These are phyloP conservation scores for Pelusios castaneus DNA, from an alignment of 2,113 vertebrate species.

Conservation along the genomic window DNA sequence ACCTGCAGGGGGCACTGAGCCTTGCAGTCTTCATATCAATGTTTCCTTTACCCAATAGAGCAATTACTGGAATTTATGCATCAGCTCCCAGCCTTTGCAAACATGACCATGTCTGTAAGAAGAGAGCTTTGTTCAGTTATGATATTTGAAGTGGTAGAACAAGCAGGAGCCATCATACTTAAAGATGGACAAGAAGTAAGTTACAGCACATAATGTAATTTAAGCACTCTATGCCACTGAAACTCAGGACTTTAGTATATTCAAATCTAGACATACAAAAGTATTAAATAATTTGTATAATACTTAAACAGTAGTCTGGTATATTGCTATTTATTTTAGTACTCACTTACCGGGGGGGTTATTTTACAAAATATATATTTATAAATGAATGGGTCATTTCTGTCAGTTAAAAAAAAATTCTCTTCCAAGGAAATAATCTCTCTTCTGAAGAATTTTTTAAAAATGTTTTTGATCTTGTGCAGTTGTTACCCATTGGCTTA, in stretches of 20 bases:
- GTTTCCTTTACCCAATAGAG: conserved; percentile 77
- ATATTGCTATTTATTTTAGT: background rate
- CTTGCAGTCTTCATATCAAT: background rate
- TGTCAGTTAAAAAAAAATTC: background rate
- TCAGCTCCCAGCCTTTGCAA: conserved; percentile 95
- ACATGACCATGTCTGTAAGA: conserved; percentile 98
- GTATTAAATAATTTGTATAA: background rate
- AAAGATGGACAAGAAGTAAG: conserved; percentile 92
- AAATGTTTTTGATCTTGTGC: background rate
- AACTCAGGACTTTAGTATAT: background rate
- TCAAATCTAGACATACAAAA: background rate
- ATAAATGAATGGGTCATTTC: background rate
- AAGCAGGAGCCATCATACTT: conserved; percentile 90
- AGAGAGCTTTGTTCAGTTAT: conserved; percentile 95
- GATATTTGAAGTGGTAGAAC: conserved; percentile 97
- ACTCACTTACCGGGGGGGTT: background rate
- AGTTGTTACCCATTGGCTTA: background rate
- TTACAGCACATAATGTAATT: background rate
- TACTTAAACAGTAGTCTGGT: background rate
- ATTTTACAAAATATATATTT: background rate
- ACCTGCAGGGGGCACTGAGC: background rate
- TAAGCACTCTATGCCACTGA: accelerated
- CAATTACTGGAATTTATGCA: conserved; percentile 97
- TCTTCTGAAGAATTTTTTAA: background rate
- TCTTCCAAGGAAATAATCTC: background rate